These are phyloP conservation scores for Drosophila setosimentum DNA, from an alignment of 2,888 invertebrate species.

Conservation along the genomic window DNA sequence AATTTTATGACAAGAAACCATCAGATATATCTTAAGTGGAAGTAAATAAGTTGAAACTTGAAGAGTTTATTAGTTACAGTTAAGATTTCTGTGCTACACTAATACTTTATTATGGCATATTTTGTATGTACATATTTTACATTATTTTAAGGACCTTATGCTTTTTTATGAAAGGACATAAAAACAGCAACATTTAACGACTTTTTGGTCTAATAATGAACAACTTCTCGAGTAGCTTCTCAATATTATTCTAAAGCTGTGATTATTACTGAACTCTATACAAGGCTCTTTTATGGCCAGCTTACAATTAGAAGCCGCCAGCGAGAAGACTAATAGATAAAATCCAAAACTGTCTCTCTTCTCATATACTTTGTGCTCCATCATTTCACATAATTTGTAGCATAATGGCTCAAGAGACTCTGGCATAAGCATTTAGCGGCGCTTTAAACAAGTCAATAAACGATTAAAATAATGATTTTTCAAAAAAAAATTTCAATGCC, in stretches of 20 bases:
- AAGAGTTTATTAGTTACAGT: neutral
- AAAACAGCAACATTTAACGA: neutral
- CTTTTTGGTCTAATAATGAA: neutral
- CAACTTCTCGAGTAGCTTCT: neutral
- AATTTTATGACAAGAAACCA: neutral
- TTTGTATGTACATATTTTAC: neutral
- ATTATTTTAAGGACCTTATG: neutral
- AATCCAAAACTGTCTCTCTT: slow-evolving; percentile 26
- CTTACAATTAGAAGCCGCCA: slow-evolving; percentile 17
- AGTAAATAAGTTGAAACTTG: neutral
- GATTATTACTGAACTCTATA: neutral
- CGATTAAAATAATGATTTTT: slow-evolving; percentile 79
- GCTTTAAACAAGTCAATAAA: slow-evolving; percentile 81
- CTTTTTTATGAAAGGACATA: neutral
- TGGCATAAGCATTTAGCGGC: slow-evolving; percentile 57
- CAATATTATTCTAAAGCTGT: neutral
- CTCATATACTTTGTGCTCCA: slow-evolving; percentile 70
- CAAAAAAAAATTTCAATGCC: slow-evolving; percentile 41
- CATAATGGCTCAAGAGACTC: slow-evolving; percentile 26
- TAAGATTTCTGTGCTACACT: neutral
- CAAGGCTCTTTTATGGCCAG: slow-evolving; percentile 5
- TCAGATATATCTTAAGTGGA: neutral
- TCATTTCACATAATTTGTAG: slow-evolving; percentile 83
- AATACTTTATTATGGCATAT: neutral
- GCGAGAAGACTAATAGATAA: slow-evolving; percentile 11